Base-by-base conservation (phyloP, 2,888 invertebrate species). In the Catocala nupta region DNA sequence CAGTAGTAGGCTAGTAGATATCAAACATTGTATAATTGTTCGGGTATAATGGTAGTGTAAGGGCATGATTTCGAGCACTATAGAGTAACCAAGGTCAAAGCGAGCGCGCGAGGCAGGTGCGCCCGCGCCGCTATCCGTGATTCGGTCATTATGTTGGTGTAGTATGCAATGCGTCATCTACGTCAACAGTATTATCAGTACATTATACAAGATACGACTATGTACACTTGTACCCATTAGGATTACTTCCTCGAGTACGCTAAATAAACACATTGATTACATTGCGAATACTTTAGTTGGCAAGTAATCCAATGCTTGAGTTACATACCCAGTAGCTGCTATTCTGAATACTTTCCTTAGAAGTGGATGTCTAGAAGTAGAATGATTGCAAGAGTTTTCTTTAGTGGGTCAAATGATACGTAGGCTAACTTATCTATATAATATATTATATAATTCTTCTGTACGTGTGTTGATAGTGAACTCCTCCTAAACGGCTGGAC, bases 31-130 rank as follows among this genome's bases (percentile, higher is more conserved):
- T 45, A 16, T 16, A 16, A 45, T 12, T 43, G 43, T 44, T 44
- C 16, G 13, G 34, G 34, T 36, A 39, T 5, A 55, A 50, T 44
- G 44, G 39, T 16, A 44, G 10, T 25, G 42, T 55, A n/a, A 16
- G 55, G 47, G 60, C 43, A 49, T 55, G 48, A 44, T 45, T 49
- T 36, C 13, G 49, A 34, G 43, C 16, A 45, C 55, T 54, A 55
- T 55, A 55, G 55, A 50, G 44, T 13, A 16, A 25, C 7, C 55
- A 60, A 60, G 60, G 60, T 50, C 60, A 34, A 5, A 51, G 47
- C 50, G 55, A 42, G 16, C 7, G 51, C 53, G 55, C 55, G 44
- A 33, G 55, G 39, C 60, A 54, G 56, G 65, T 59, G 68, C 58
- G 66, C 49, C 48, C n/a, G 61, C 61, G 54, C 52, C 45, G 12